A percentile compares a stretch with the other conserved stretches of the same genome.
These are phyloP conservation scores for Scrobipalpa costella DNA, from an alignment of 2,888 invertebrate genomes.

Conservation along the genomic window DNA sequence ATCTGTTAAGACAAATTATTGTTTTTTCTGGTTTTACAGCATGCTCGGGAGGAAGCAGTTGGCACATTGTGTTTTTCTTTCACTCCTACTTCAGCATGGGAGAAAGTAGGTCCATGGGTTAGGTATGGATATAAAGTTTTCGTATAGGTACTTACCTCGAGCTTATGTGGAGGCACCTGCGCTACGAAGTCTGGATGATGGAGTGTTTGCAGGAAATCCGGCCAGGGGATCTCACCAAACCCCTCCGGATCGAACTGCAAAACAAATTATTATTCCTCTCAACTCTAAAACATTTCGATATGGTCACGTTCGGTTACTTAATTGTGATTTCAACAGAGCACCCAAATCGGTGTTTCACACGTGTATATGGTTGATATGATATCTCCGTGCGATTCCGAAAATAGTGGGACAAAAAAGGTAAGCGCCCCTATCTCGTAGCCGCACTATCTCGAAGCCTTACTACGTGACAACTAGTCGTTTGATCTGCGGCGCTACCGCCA, in stretches of 20 bases:
- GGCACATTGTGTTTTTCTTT: too few relatives aligned
- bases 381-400: conserved; percentile 65
- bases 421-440: conserved; percentile 65
- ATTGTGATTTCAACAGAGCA: conserved; percentile 60
- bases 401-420: conserved; percentile 64
- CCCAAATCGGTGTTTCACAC: conserved; percentile 61
- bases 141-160: conserved; percentile 81
- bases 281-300: conserved; percentile 11
- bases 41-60: too few relatives aligned
- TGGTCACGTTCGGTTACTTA: conserved; percentile 51
- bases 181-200: conserved; percentile 88
- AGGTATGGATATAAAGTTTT: too few relatives aligned
- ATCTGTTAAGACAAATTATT: conserved; percentile 30
- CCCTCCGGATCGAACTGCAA: conserved; percentile 94
- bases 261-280: conserved; percentile 16
- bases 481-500: conserved; percentile 65
- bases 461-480: conserved; percentile 70
- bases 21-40: too few relatives aligned
- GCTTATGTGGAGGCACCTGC: conserved; percentile 88
- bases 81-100: too few relatives aligned
- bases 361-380: conserved; percentile 50
- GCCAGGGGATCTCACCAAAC: conserved; percentile 94
- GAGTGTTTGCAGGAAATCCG: conserved; percentile 89
- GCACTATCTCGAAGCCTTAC: conserved; percentile 66
- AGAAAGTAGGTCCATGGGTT: too few relatives aligned